Percentiles rank a stretch among this genome's conserved stretches.
Evolutionary conservation across 2,113 vertebrate genomes (phyloP).

Genomic region (Capreolus pygargus): DNA sequence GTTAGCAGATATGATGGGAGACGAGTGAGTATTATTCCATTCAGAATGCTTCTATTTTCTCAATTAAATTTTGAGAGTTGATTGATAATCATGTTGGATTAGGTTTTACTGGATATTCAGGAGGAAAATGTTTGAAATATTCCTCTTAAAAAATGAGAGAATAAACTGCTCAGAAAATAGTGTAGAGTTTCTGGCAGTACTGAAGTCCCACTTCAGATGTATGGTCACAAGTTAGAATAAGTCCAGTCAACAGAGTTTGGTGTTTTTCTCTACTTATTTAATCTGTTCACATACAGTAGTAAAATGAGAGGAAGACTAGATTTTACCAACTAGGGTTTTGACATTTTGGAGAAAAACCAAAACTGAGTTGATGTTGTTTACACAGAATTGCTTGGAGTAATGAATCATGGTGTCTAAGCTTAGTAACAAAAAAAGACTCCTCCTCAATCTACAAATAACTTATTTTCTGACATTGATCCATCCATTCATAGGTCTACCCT

Average conservation of each 20-base stretch:
- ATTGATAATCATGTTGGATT: not conserved
- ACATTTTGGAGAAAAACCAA: not conserved
- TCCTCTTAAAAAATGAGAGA: not conserved
- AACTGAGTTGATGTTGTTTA: not conserved
- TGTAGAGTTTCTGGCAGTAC: not conserved
- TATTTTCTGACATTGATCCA: not conserved
- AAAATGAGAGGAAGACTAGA: not conserved
- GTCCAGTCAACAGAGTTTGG: not conserved
- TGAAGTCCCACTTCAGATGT: not conserved
- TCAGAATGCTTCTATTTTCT: conserved; percentile 31
- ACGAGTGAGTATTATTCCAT: not conserved
- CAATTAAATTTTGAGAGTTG: conserved; percentile 17
- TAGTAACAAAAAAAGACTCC: not conserved
- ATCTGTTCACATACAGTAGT: not conserved
- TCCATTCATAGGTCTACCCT: not conserved
- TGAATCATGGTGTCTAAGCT: not conserved
- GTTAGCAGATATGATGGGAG: not conserved
- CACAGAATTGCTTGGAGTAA: not conserved
- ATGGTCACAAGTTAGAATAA: not conserved
- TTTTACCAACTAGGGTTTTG: not conserved
- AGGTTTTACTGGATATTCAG: not conserved
- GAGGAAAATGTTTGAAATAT: not conserved
- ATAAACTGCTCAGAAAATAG: not conserved
- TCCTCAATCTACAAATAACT: not conserved
- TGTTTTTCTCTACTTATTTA: not conserved